Conservation (phyloP, 2,797 vertebrate species). For the Percopsis omiscomaycus region DNA sequence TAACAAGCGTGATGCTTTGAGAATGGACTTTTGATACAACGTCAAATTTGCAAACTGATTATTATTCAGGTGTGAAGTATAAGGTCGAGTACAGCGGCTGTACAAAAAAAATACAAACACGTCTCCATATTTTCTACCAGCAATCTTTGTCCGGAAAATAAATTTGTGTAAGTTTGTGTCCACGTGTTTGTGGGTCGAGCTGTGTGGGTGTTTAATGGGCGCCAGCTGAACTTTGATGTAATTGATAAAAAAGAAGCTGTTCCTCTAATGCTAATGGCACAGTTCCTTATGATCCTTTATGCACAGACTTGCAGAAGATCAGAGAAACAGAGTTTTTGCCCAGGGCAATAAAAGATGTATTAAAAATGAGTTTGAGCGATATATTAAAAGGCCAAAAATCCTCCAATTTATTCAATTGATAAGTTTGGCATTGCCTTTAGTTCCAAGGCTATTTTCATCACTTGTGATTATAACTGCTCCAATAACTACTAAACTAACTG, state of each 20-base stretch:
- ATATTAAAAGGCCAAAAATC: slow-evolving; percentile 77
- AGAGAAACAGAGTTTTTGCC: slow-evolving; percentile 77
- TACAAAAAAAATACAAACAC: slow-evolving; percentile 46
- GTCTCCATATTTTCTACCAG: slow-evolving; percentile 64
- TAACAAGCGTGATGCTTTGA: slow-evolving; percentile 77
- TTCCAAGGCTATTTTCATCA: slow-evolving; percentile 65
- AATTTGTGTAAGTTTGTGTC: slow-evolving; percentile 42
- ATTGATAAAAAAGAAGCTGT: slow-evolving; percentile 80
- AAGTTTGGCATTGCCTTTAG: slow-evolving; percentile 61
- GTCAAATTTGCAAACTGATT: slow-evolving; percentile 72
- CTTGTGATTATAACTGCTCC: neutral
- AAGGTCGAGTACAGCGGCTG: slow-evolving; percentile 33
- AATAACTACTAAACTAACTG: slow-evolving; percentile 52
- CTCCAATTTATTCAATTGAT: slow-evolving; percentile 76
- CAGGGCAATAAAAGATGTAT: slow-evolving; percentile 76
- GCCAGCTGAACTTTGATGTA: slow-evolving; percentile 78
- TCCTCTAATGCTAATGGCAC: slow-evolving; percentile 77
- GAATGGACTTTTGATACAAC: slow-evolving; percentile 76
- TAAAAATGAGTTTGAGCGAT: slow-evolving; percentile 78
- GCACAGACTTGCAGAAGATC: slow-evolving; percentile 78
- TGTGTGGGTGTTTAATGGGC: slow-evolving; percentile 69
- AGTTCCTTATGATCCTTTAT: slow-evolving; percentile 85
- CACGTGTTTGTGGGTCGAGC: slow-evolving; percentile 34
- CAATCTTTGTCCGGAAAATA: slow-evolving; percentile 68
- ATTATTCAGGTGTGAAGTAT: slow-evolving; percentile 64